Evolutionary conservation across 2,888 invertebrate genomes (phyloP).

Genomic region (Sisyra nigra): DNA sequence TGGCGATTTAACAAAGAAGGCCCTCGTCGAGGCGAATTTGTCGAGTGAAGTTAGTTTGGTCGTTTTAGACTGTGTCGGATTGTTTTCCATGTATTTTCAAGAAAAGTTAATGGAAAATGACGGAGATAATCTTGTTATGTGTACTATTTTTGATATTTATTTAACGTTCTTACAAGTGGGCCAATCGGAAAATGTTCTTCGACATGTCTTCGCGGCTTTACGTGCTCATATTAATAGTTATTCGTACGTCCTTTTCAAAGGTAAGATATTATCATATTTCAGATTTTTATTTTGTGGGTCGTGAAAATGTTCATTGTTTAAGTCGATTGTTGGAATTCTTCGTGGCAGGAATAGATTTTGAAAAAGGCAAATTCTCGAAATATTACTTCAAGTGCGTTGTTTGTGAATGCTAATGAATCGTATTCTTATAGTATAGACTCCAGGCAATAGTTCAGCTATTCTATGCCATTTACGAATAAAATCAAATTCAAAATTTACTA

Average conservation of each 20-base stretch:
- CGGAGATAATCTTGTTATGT: constrained; percentile 61
- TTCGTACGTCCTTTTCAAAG: constrained; percentile 68
- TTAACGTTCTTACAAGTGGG: constrained; percentile 73
- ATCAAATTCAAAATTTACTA: no score
- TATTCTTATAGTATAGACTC: no score
- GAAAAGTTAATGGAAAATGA: constrained; percentile 35
- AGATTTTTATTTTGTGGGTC: no score
- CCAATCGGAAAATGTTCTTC: constrained; percentile 79
- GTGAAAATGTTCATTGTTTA: no score
- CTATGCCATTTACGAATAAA: no score
- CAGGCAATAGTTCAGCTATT: no score
- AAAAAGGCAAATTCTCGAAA: no score
- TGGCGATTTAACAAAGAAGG: constrained; percentile 24
- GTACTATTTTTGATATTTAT: constrained; percentile 71
- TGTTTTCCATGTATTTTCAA: constrained; percentile 65
- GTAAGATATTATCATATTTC: constrained; percentile 25
- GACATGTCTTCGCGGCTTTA: constrained; percentile 82
- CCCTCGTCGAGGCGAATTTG: constrained; percentile 61
- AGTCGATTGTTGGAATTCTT: no score
- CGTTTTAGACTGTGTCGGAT: constrained; percentile 70
- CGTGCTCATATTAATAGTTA: constrained; percentile 86
- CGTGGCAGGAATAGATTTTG: no score
- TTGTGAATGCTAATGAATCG: no score
- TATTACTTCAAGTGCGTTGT: no score
- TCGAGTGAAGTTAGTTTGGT: constrained; percentile 82